Percentiles rank a stretch among this genome's conserved stretches.
Conservation (phyloP, 2,888 invertebrate genomes). For the Drosophila algonquin region DNA sequence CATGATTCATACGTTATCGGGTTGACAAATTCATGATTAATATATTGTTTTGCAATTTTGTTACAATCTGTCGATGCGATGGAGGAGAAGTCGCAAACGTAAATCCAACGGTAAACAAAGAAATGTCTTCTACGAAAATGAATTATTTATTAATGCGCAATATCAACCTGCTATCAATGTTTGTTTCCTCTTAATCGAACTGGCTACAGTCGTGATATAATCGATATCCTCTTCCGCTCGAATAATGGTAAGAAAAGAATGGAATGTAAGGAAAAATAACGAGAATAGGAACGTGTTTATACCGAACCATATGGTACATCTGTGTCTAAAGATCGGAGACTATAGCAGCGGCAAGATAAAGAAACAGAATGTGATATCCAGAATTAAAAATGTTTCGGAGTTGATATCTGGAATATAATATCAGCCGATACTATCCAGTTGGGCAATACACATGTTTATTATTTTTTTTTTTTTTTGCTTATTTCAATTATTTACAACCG, state of each 20-base stretch:
- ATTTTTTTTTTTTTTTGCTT: background rate
- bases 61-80: constrained; percentile 41
- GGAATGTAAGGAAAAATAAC: background rate
- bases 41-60: background rate
- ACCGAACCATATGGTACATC: background rate
- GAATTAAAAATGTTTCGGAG: background rate
- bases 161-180: constrained; percentile 13
- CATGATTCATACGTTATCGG: background rate
- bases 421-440: no score
- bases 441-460: background rate
- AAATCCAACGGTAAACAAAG: constrained; percentile 53
- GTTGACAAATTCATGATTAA: background rate
- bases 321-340: background rate
- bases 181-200: constrained; percentile 10
- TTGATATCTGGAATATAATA: no score
- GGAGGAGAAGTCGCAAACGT: constrained; percentile 51
- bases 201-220: constrained; percentile 9
- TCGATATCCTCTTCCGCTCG: constrained; percentile 30
- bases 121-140: constrained; percentile 33
- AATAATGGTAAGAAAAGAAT: background rate
- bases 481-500: background rate
- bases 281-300: no score
- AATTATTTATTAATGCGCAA: constrained; percentile 36
- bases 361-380: background rate
- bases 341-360: background rate